Percentiles rank a stretch among this genome's conserved stretches.
Conservation (phyloP, 2,888 invertebrate species). For the Cyclophora albipunctata region DNA sequence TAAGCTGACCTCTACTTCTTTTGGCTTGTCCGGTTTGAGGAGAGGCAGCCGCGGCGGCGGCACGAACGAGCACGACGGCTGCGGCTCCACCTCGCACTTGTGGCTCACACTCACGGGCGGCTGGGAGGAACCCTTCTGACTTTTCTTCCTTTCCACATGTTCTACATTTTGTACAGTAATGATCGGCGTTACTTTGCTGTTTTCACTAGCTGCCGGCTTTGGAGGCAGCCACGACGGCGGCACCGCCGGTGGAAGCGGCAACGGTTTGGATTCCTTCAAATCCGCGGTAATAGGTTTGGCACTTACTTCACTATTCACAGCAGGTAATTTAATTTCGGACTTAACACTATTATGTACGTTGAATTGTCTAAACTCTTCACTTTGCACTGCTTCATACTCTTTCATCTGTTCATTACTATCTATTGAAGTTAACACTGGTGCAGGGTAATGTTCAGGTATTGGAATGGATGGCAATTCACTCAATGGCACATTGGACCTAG, state of each 20-base stretch:
- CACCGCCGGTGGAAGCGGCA: constrained; percentile 58
- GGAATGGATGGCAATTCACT: constrained; percentile 59
- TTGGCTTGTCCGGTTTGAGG: constrained; percentile 53
- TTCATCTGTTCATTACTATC: constrained; percentile 26
- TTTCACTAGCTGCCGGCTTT: constrained; percentile 29
- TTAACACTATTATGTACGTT: constrained; percentile 3
- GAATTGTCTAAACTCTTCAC: constrained; percentile 14
- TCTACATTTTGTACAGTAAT: constrained; percentile 48
- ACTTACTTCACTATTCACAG: constrained; percentile 13
- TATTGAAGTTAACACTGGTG: constrained; percentile 30
- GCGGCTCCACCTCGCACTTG: constrained; percentile 30
- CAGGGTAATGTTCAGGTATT: constrained; percentile 36
- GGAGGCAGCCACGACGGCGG: constrained; percentile 58
- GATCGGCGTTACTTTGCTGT: constrained; percentile 41
- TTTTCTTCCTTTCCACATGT: constrained; percentile 18
- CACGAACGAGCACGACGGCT: constrained; percentile 61
- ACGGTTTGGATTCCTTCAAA: constrained; percentile 29
- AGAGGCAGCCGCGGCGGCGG: constrained; percentile 39
- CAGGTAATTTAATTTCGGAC: constrained; percentile 15
- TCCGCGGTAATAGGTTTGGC: constrained; percentile 22
- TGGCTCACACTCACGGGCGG: constrained; percentile 28
- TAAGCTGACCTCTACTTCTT: constrained; percentile 71
- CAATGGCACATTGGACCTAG: constrained; percentile 40
- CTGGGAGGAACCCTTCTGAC: constrained; percentile 33
- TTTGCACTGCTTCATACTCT: constrained; percentile 20